A percentile compares a stretch with the other conserved stretches of the same genome.
Conservation (phyloP, 2,888 invertebrate species). For the Cataglyphis albicans region DNA sequence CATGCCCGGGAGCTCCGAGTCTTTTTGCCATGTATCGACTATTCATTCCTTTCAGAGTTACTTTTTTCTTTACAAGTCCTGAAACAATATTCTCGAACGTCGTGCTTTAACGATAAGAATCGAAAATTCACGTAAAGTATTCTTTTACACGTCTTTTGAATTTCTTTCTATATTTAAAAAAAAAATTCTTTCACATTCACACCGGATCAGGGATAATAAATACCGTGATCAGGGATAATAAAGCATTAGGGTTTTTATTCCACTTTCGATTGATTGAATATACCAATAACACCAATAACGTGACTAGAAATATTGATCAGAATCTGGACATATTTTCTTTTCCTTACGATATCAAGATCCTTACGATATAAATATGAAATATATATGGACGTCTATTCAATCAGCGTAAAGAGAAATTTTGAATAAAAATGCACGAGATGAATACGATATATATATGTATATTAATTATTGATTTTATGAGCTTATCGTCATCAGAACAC, state of each 20-base stretch:
- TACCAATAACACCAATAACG: too few relatives aligned
- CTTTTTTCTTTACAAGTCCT: constrained; percentile 41
- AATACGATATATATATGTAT: background rate
- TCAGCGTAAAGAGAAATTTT: background rate
- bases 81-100: constrained; percentile 14
- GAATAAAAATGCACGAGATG: background rate
- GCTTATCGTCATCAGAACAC: background rate
- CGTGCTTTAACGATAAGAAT: background rate
- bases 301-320: too few relatives aligned
- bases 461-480: background rate
- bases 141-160: background rate
- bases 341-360: too few relatives aligned
- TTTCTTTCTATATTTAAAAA: background rate
- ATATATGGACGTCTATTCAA: background rate
- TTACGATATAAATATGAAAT: too few relatives aligned
- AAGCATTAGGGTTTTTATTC: background rate
- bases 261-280: background rate
- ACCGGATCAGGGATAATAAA: background rate
- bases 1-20: constrained; percentile 64
- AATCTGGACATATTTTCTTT: too few relatives aligned
- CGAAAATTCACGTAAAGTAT: background rate
- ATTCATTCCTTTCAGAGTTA: constrained; percentile 66
- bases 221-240: background rate
- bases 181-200: background rate
- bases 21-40: constrained; percentile 57